Percentiles rank a stretch among this genome's conserved stretches.
Evolutionary conservation across 1,140 invertebrate genomes (phyloP).

Genomic region (Zaprionus taronus): DNA sequence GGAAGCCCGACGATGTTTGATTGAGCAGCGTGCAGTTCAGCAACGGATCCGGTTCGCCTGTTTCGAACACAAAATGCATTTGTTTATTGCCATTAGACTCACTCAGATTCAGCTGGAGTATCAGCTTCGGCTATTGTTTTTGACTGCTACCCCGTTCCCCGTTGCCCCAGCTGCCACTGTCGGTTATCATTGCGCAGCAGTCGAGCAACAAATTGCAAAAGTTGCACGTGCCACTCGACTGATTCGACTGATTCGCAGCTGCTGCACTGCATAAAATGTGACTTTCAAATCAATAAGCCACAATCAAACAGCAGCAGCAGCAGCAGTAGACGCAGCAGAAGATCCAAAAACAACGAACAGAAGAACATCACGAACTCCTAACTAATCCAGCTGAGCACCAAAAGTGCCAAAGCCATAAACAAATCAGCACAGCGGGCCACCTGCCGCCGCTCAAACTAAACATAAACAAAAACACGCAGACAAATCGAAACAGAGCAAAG

Average conservation of each 20-base stretch:
- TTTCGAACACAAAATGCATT: conserved; percentile 26
- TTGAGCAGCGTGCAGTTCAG: conserved; percentile 92
- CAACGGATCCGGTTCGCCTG: conserved; percentile 91
- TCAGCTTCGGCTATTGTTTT: background rate
- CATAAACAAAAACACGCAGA: conserved; percentile 59
- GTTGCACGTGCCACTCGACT: conserved; percentile 38
- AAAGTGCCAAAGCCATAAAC: conserved; percentile 75
- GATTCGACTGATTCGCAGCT: conserved; percentile 44
- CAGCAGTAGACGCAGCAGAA: conserved; percentile 3
- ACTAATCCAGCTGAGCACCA: conserved; percentile 53
- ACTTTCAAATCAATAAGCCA: conserved; percentile 67
- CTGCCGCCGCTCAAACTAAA: conserved; percentile 47
- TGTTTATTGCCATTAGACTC: conserved; percentile 54
- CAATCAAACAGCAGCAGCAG: conserved; percentile 30
- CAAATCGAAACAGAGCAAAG: background rate
- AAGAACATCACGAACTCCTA: conserved; percentile 16
- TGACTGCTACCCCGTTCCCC: background rate
- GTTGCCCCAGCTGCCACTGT: too few relatives aligned
- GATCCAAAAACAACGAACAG: conserved; percentile 2
- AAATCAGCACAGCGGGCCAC: conserved; percentile 62
- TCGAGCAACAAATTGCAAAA: conserved; percentile 64
- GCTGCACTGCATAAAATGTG: conserved; percentile 35
- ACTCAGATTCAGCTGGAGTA: conserved; percentile 10
- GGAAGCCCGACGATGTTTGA: conserved; percentile 90
- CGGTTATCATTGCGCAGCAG: conserved; percentile 25